A percentile compares a stretch with the other conserved stretches of the same genome.
These are phyloP conservation scores for Lampris incognitus DNA, from an alignment of 2,113 vertebrate genomes.

Conservation along the genomic window DNA sequence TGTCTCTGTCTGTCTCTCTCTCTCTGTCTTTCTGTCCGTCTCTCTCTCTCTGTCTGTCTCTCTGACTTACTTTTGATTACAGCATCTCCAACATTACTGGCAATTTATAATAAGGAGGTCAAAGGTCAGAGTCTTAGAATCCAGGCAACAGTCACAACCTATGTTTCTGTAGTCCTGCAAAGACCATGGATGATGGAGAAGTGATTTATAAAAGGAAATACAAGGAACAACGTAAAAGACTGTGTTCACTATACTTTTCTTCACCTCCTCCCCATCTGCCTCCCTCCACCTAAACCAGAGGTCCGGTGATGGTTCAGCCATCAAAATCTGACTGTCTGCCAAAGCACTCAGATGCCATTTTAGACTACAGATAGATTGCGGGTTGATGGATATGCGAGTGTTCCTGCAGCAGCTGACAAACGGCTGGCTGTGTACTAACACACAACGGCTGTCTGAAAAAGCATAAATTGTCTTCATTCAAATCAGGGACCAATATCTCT, in stretches of 20 bases:
- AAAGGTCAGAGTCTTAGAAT: conserved; percentile 12
- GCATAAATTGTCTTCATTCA: too few relatives aligned
- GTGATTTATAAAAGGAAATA: not conserved
- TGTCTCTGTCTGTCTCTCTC: conserved; percentile 11
- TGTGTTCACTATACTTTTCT: not conserved
- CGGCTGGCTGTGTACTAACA: not conserved
- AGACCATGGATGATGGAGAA: conserved; percentile 20
- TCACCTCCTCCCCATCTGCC: too few relatives aligned
- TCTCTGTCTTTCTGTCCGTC: not conserved
- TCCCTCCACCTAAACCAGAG: too few relatives aligned
- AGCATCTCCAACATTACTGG: not conserved
- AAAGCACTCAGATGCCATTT: conserved; percentile 44
- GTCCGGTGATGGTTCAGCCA: conserved; percentile 23
- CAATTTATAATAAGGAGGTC: not conserved
- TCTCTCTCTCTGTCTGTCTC: not conserved
- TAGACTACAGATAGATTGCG: conserved; percentile 23
- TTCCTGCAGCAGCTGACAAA: not conserved
- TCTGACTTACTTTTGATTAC: conserved; percentile 29
- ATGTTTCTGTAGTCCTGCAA: not conserved
- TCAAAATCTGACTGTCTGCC: conserved; percentile 48
- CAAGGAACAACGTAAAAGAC: not conserved
- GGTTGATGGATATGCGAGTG: not conserved
- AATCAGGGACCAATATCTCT: too few relatives aligned
- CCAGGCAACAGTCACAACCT: conserved; percentile 20
- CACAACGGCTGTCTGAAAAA: too few relatives aligned